Evolutionary conservation across 2,797 vertebrate species (phyloP), one percentile per base, ranked within the genome.

Genomic region (Oophaga sylvatica): DNA sequence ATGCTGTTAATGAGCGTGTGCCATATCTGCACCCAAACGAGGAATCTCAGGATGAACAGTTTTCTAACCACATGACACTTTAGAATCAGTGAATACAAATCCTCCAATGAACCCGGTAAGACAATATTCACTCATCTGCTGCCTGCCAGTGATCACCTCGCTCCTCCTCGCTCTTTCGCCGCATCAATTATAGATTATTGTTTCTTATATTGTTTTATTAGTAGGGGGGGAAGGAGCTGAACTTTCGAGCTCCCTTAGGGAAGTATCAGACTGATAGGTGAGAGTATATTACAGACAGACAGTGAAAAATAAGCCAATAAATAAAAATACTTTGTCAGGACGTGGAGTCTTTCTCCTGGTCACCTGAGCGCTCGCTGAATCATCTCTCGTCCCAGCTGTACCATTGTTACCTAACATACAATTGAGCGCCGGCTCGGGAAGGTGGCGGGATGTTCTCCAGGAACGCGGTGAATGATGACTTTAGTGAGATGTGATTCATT

Each of bases 401-500:
- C 79, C 62, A 80, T 80, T 80, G 79, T 80, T 45, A 63, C 3
- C 35, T 11, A 26, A 57, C 81, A 70, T 76, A 75, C 70, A 75
- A 29, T 48, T 17, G 57, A 84, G 59, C 3, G 17, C 11, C 6
- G 68, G 53, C 10, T 70, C 29, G 35, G 5, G 73, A 20, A 75
- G 67, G 82, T 22, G 62, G 82, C 70, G 70, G 68, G 70, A 84
- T 9, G 12, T 17, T 11, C 82, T 71, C 53, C 22, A 19, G 56
- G 11, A 11, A 35, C 10, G 17, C 35, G 35, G 16, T 76, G 83
- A 84, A 41, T 76, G 83, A 84, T 84, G 83, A 63, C 71, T 84
- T 57, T 71, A 83, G 65, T 57, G 81, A 26, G n/a, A 53, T 31
- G 81, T n/a, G 81, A 83, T 31, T 63, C 5, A 87, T 87, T 87